Evolutionary conservation across 2,888 invertebrate genomes (phyloP), one percentile per base, ranked within the genome.

Genomic region (Keiferia lycopersicella): DNA sequence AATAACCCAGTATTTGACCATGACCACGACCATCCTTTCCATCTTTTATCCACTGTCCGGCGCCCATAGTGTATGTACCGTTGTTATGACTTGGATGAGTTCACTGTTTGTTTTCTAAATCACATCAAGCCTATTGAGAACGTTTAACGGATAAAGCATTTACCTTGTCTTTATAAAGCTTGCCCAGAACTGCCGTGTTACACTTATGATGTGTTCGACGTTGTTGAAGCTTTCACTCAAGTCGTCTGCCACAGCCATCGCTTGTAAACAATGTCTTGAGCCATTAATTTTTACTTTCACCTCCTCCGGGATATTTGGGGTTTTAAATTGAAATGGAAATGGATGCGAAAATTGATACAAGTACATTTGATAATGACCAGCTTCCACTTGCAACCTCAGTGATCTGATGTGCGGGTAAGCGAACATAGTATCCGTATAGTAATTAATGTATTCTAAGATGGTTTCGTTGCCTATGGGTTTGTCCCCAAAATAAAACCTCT

Each of bases 391-490:
- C 7, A 73, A 41, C 12, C 66, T 64, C 1, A 71, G 65, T 1
- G 75, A 68, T 57, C 68, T 66, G 8, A 73, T 41, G 18, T 68
- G 67, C 6, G 69, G 65, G 66, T 70, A 71, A 6, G 62, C 68
- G 30, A 75, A 77, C 30, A 71, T 56, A 0, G 75, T 63, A 91
- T 94, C 91, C 2, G 80, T 69, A 56, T 78, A 82, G 57, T 73
- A 86, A 64, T 85, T 70, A 0, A 84, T 68, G 56, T 72, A 86
- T 1, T 62, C 62, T 14, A 79, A 66, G 61, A 83, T 65, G 34
- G 69, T 77, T 0, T 76, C 69, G 4, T 74, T 69, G 1, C 60
- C 69, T 0, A 86, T 66, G 0, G 71, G 64, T 22, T 79, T 66
- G 0, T 77, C 65, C 3, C 79, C 82, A 68, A 84, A 84, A 67